Evolutionary conservation across 2,888 invertebrate species (phyloP), one percentile per base, ranked within the genome.

Genomic region (Sisyra nigra): DNA sequence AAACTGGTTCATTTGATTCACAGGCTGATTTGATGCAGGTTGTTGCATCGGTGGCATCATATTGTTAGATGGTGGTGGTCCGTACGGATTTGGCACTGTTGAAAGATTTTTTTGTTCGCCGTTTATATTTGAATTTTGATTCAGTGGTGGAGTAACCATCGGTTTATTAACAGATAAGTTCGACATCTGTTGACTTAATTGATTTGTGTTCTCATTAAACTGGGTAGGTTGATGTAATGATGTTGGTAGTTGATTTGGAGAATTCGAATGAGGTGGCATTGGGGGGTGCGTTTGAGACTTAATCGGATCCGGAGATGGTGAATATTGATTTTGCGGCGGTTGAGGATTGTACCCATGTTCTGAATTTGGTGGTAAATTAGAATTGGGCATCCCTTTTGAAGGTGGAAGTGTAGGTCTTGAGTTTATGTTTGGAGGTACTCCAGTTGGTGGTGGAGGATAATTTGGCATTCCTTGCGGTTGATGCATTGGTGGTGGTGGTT

Each of bases 101-200:
- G 11, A 7, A 11, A n/a, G 11, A 5, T 9, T 13, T 6, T 17
- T 11, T 11, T 37, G 19, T 11, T 19, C 37, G 1, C 37, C 37
- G 11, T 37, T 37, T n/a, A 37, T 37, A 18, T 11, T 3, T 18
- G 7, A 37, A 15, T 17, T 17, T 37, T 19, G 37, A 15, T 9
- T 13, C 19, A 11, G 7, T 18, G 37, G 37, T 18, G 37, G 18
- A 3, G 19, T 6, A 33, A n/a, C 8, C n/a, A 4, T 17, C 3
- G 17, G 37, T 14, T 13, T 17, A 11, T 37, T 37, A 13, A 37
- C 19, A 18, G 14, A 17, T 9, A 37, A 19, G n/a, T 18, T 19
- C 7, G 37, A 17, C 37, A 37, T 37, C 18, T 37, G 37, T 18
- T 37, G 37, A 7, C 18, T 17, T 18, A 37, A 37, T 19, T 37